Percentiles rank a stretch among this genome's conserved stretches.
Evolutionary conservation across 2,113 vertebrate species (phyloP).

Genomic region (Corvus moneduloides): DNA sequence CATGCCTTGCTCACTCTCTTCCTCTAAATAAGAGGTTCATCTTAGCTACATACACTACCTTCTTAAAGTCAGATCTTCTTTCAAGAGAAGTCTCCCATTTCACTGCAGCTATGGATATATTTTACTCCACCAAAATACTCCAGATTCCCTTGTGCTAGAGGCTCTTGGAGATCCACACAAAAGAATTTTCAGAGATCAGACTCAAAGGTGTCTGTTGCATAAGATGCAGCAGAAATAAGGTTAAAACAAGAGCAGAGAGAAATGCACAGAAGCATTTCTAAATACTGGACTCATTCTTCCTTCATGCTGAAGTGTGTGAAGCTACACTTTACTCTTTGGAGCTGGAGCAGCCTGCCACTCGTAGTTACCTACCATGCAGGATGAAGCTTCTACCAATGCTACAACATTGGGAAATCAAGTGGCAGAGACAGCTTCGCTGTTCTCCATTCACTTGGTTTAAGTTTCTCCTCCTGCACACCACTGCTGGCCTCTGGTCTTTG

Average conservation of each 20-base stretch:
- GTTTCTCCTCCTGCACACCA: neutral
- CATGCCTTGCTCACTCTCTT: neutral
- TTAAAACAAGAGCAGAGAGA: neutral
- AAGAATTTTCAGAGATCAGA: neutral
- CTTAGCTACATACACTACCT: neutral
- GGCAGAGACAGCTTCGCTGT: neutral
- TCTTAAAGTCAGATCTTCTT: neutral
- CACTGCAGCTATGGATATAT: neutral
- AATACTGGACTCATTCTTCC: neutral
- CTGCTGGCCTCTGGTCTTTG: neutral
- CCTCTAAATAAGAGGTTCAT: neutral
- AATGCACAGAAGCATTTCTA: neutral
- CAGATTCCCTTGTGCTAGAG: neutral
- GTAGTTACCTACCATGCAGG: neutral
- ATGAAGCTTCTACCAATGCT: neutral
- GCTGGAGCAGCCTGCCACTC: neutral
- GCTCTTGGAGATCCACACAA: neutral
- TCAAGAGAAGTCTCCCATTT: neutral
- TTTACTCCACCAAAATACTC: neutral
- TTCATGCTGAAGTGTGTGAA: neutral
- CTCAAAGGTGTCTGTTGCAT: neutral
- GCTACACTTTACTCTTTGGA: neutral
- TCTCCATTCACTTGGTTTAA: neutral
- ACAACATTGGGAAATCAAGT: neutral
- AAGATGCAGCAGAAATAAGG: neutral